Evolutionary conservation across 1,140 invertebrate genomes (phyloP), one percentile per base, ranked within the genome.

Genomic region (Calephelis nemesis): DNA sequence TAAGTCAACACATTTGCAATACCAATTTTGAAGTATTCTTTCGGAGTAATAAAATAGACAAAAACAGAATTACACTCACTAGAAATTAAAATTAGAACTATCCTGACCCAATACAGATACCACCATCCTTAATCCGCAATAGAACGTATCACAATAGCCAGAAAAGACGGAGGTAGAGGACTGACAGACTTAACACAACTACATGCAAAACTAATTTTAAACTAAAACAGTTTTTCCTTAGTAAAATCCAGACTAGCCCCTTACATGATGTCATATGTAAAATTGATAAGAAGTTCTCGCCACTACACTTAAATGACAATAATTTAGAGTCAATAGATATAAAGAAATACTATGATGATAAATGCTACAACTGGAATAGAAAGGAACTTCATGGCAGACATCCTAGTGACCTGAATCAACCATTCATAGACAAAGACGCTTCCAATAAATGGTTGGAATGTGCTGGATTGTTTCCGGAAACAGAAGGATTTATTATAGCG

Each of bases 81-180:
- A 50, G n/a, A 50, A 50, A 50, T 50, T 13, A 50, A 50, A 15
- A 50, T 13, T 50, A 50, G 49, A 50, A 50, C 49, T 15, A 50
- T 50, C 15, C n/a, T 50, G 1, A 19, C 19, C 19, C 19, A 19
- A 19, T 19, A 19, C 19, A 19, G 49, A 1, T 50, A 50, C 9
- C 49, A 50, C 15, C 49, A 15, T 13, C 13, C 49, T 50, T 13
- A 15, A 7, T 50, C 49, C n/a, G 13, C 49, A 4, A 15, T 52
- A 52, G 13, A 52, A 52, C 49, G 49, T 9, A 15, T 15, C 15
- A 52, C 49, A 52, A 52, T 19, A 19, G 19, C 19, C 19, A 19
- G 19, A 19, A 19, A 19, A 19, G 19, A 19, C 19, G 19, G 19
- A 19, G 19, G 19, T 19, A 19, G 3, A 19, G 19, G 19, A 19